Base-by-base conservation (phyloP, 2,888 invertebrate species). In the Athrips mouffetella region DNA sequence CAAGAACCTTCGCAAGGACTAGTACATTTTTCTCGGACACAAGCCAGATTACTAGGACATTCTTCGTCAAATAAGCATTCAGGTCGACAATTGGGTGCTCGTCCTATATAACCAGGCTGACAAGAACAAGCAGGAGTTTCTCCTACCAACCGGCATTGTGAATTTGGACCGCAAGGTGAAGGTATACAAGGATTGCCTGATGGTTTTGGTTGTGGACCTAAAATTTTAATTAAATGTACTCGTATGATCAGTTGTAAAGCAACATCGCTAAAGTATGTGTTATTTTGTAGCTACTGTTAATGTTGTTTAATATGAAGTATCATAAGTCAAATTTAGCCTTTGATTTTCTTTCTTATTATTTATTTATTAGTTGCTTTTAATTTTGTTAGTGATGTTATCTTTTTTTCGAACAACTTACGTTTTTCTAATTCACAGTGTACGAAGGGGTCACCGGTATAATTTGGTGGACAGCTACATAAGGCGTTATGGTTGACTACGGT, bases 1-100 rank as follows among this genome's bases (percentile, higher is more conserved):
- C 96, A 96, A 44, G 95, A 94, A 25, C 96, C 96, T 50, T 92
- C 92, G 67, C 97, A 97, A 49, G 96, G 96, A 77, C 94, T 94
- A 62, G 89, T 87, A 74, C 96, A 97, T 70, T 91, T 93, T 78
- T 95, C 94, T 63, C 94, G 92, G 57, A 94, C 91, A 75, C 96
- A 97, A 47, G 96, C 96, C 60, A 94, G 84, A 75, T 95, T 94
- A 66, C 94, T 93, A 10, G 94, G 90, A 73, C 97, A 97, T 83
- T 96, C 96, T 59, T 93, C 93, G 64, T 95, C 94, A 62, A 94
- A 93, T 35, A 93, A 91, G 80, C 96, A 96, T 89, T 96, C 95
- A 18, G 96, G 96, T 40, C 96, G 91, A 71, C 96, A 96, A 75
- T 94, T 94, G 30, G 96, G 96, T 35, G 96, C 91, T 65, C 95